phyloP scores from a whole-genome alignment of 2,797 vertebrate genomes.

The Sebastes matsubarae region DNA sequence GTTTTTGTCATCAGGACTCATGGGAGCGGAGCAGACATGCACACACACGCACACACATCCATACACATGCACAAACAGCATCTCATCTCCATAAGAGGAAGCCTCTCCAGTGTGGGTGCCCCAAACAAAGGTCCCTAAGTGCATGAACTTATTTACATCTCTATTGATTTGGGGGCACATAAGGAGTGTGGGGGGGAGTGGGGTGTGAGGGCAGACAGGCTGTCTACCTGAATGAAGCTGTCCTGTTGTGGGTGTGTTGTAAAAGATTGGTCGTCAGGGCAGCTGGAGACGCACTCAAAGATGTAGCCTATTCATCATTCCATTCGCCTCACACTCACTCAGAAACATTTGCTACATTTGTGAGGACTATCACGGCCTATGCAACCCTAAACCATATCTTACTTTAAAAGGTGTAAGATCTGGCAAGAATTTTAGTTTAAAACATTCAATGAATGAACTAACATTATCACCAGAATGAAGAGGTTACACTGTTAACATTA shows the following conservation, averaged over 20 bases:
- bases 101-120: slow-evolving; percentile 53
- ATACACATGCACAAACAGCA: neutral
- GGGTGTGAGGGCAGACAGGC: slow-evolving; percentile 16
- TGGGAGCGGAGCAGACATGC: slow-evolving; percentile 17
- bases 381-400: neutral
- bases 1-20: slow-evolving; percentile 22
- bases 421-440: fast-evolving
- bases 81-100: slow-evolving; percentile 18
- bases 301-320: slow-evolving; percentile 15
- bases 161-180: slow-evolving; percentile 61
- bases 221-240: slow-evolving; percentile 60
- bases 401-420: neutral
- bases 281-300: slow-evolving; percentile 41
- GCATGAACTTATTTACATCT: slow-evolving; percentile 80
- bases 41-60: slow-evolving; percentile 2
- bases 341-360: neutral
- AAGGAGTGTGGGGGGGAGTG: neutral
- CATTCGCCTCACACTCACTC: neutral
- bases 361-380: neutral
- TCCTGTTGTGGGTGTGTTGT: slow-evolving; percentile 36
- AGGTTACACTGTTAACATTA: too few relatives aligned
- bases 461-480: too few relatives aligned
- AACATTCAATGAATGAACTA: neutral
- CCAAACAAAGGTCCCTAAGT: slow-evolving; percentile 77
- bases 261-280: slow-evolving; percentile 29